A percentile compares a stretch with the other conserved stretches of the same genome.
phyloP scores from a whole-genome alignment of 1,140 invertebrate species.

The Orchesella cincta region DNA sequence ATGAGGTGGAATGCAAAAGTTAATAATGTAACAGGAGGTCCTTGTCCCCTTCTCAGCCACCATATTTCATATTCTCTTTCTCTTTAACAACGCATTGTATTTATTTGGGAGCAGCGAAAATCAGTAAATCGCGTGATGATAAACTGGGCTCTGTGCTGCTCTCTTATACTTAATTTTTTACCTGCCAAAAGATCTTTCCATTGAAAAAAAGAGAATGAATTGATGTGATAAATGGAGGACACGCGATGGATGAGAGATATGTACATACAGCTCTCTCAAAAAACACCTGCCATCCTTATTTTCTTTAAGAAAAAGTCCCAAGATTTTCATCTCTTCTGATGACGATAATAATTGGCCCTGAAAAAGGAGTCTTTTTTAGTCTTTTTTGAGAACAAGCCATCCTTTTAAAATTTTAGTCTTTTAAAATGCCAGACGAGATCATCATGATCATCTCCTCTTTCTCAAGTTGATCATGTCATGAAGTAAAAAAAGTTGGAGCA shows the following conservation, averaged over 20 bases:
- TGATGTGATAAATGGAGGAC: slow-evolving; percentile 28
- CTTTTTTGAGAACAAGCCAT: not conserved
- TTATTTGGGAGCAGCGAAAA: no score
- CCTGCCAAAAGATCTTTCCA: not conserved
- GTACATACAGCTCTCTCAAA: not conserved
- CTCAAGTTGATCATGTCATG: slow-evolving; percentile 9
- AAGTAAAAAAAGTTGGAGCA: slow-evolving; percentile 21
- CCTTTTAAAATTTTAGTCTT: not conserved
- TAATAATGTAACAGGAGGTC: not conserved
- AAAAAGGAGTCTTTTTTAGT: not conserved
- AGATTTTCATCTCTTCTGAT: no score
- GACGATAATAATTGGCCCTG: not conserved
- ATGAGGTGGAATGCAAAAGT: slow-evolving; percentile 6
- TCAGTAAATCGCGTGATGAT: no score
- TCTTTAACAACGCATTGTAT: no score
- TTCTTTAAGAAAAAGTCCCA: not conserved
- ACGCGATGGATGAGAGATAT: slow-evolving; percentile 4
- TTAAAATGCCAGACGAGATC: not conserved
- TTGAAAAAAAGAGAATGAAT: slow-evolving; percentile 2
- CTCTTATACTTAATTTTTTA: no score
- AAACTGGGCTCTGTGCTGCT: no score
- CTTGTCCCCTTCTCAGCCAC: not conserved
- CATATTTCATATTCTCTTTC: not conserved
- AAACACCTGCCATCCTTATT: slow-evolving; percentile 6
- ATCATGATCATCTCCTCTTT: slow-evolving; percentile 9